These are phyloP conservation scores for Dicyrtoma fusca DNA, from an alignment of 2,888 invertebrate genomes.

Conservation along the genomic window DNA sequence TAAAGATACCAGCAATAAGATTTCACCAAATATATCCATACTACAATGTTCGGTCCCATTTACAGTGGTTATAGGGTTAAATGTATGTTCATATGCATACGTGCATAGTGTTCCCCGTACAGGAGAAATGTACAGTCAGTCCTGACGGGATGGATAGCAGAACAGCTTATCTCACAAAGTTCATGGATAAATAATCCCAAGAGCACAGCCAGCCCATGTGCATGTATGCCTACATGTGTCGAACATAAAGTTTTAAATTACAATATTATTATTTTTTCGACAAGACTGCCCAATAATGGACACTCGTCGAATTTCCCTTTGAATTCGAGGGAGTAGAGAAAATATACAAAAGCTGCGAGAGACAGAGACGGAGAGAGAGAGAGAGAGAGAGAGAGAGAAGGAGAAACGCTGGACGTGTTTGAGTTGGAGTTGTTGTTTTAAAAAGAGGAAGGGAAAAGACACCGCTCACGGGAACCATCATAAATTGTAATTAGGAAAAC, in stretches of 20 bases:
- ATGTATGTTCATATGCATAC: conserved; percentile 19
- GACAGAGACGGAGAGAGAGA: background rate
- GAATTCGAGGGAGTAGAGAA: background rate
- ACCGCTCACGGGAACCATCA: conserved; percentile 37
- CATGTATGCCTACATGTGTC: background rate
- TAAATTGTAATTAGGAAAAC: conserved; percentile 55
- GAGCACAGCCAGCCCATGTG: background rate
- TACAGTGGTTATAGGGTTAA: too few species aligned
- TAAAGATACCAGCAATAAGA: background rate
- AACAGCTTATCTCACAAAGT: background rate
- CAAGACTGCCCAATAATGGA: conserved; percentile 10
- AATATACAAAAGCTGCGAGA: background rate
- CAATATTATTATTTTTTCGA: conserved; percentile 12
- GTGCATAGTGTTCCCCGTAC: too few species aligned
- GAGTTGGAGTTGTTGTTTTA: background rate
- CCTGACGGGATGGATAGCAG: too few species aligned
- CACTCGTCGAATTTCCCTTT: background rate
- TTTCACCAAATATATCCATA: background rate
- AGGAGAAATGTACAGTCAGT: too few species aligned
- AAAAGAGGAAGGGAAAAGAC: conserved; percentile 23
- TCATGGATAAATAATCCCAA: background rate
- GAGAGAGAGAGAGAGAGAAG: background rate
- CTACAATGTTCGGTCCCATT: background rate
- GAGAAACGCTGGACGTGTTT: too few species aligned
- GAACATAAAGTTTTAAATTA: conserved; percentile 11